A percentile compares a stretch with the other conserved stretches of the same genome.
Conservation (phyloP, 2,113 vertebrate genomes). For the Columbina picui region DNA sequence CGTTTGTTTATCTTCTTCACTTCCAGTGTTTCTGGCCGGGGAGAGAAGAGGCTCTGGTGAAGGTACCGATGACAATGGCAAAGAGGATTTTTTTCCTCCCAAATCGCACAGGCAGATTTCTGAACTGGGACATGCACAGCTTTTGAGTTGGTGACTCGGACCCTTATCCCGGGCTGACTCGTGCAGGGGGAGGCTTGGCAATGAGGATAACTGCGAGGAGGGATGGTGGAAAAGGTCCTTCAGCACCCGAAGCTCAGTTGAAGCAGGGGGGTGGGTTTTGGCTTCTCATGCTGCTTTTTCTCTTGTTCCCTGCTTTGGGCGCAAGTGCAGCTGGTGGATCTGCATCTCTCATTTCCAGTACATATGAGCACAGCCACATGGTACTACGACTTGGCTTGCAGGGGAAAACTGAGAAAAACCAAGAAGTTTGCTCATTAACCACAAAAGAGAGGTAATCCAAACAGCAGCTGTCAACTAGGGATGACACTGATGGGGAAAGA, state of each 20-base stretch:
- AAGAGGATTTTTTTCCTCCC: neutral
- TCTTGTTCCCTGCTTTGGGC: neutral
- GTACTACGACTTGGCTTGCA: neutral
- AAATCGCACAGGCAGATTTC: neutral
- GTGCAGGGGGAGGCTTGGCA: neutral
- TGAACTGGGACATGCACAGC: accelerated
- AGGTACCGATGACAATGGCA: neutral
- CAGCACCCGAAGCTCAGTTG: neutral
- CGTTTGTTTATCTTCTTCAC: neutral
- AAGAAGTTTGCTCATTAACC: neutral
- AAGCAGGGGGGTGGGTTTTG: neutral
- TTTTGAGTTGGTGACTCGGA: neutral
- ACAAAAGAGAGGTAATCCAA: neutral
- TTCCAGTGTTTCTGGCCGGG: neutral
- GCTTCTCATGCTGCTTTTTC: neutral
- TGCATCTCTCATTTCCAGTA: neutral
- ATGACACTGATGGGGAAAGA: neutral
- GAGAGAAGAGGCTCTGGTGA: neutral
- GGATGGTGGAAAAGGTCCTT: neutral
- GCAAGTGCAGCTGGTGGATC: neutral
- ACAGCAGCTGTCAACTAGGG: neutral
- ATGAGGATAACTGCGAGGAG: neutral
- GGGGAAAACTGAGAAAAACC: neutral
- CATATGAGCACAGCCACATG: neutral
- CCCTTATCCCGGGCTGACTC: neutral